A percentile compares a stretch with the other conserved stretches of the same genome.
Evolutionary conservation across 2,797 vertebrate species (phyloP).

Genomic region (Remorina albescens): DNA sequence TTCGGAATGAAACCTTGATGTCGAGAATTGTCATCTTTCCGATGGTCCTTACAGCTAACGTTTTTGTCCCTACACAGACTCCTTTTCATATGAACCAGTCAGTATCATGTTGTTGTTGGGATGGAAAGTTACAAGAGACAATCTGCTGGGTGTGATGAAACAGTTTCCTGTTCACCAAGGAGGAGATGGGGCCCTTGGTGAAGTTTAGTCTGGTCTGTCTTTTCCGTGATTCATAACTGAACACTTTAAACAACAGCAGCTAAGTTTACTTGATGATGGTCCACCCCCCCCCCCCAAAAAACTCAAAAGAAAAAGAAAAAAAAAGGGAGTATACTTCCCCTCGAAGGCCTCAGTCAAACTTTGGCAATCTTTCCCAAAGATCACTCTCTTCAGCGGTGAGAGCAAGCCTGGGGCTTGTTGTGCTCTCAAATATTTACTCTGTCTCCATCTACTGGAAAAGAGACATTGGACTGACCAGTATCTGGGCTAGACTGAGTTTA

Average conservation of each 20-base stretch:
- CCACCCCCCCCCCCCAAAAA: slow-evolving; percentile 33
- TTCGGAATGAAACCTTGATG: too few species aligned
- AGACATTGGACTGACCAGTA: slow-evolving; percentile 58
- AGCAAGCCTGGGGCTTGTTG: slow-evolving; percentile 50
- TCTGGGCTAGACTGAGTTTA: slow-evolving; percentile 75
- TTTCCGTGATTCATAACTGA: slow-evolving; percentile 25
- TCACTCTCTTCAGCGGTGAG: slow-evolving; percentile 31
- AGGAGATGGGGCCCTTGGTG: slow-evolving; percentile 17
- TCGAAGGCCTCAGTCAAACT: slow-evolving; percentile 37
- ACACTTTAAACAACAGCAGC: slow-evolving; percentile 9
- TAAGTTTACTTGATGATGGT: neutral
- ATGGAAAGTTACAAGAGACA: slow-evolving; percentile 52
- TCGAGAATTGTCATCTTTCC: neutral
- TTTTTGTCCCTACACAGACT: neutral
- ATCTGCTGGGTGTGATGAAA: slow-evolving; percentile 54
- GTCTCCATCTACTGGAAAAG: slow-evolving; percentile 81
- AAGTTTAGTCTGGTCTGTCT: slow-evolving; percentile 2
- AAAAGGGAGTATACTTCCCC: slow-evolving; percentile 14
- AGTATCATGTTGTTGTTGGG: neutral
- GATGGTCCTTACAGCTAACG: neutral
- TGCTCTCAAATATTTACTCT: slow-evolving; percentile 67
- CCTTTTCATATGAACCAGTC: neutral
- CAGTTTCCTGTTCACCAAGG: slow-evolving; percentile 35
- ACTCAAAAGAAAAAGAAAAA: slow-evolving; percentile 23
- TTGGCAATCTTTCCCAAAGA: slow-evolving; percentile 22